Base-by-base conservation (phyloP, 1,140 invertebrate species). In the Zelostemma sp. region DNA sequence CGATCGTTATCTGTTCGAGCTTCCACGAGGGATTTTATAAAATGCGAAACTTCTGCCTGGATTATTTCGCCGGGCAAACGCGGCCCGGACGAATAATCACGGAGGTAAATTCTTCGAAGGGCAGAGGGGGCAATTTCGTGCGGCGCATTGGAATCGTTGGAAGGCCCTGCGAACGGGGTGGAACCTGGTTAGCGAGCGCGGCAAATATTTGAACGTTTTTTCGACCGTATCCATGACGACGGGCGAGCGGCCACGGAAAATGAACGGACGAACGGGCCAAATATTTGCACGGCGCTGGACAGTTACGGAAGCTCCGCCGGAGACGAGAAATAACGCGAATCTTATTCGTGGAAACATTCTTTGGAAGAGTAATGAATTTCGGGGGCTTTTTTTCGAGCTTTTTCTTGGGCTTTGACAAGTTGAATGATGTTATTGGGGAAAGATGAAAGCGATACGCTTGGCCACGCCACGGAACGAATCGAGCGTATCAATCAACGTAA, bases 131-230 rank as follows among this genome's bases (percentile, higher is more conserved):
- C n/a, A 67, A 64, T 72, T 72, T 60, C 48, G 59, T 56, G 59
- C 50, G 55, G 46, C 46, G 59, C 59, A 61, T 53, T n/a, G 57
- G 56, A 66, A 59, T 63, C 62, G 63, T 46, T 67, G 59, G 65
- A 62, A 73, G 64, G 63, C 65, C 57, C 72, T 31, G 5, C 38
- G 66, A 69, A 49, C 63, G 64, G 71, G 59, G 65, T 59, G 68
- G 73, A 73, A 75, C 61, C 62, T 63, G 68, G 64, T 53, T 74
- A 64, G 72, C n/a, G n/a, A n/a, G 21, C 3, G 21, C 68, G 68
- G 72, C 73, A 78, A 78, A 78, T 78, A 75, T 75, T 77, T 77
- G 76, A 75, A 75, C 73, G 68, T n/a, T 77, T 77, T 77, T 77
- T 77, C 76, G 73, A 69, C 76, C 71, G 76, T 78, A 75, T 78